Evolutionary conservation across 2,797 vertebrate genomes (phyloP).

Genomic region (Poecilia velifera): DNA sequence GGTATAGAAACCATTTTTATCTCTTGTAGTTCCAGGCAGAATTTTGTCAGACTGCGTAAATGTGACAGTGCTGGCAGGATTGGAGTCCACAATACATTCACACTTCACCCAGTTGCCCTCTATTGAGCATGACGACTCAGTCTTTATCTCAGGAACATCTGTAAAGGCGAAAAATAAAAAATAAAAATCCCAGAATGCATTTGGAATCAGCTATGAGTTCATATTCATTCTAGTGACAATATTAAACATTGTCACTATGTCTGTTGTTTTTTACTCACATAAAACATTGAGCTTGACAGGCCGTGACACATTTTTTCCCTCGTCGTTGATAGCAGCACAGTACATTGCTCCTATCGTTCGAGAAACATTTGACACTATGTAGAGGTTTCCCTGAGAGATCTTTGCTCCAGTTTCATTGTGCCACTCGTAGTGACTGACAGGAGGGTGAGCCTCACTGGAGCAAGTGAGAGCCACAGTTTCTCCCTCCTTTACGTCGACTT

Average conservation of each 20-base stretch:
- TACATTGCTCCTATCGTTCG: conserved; percentile 55
- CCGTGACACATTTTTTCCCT: conserved; percentile 55
- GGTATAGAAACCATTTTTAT: conserved; percentile 47
- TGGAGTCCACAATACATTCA: conserved; percentile 70
- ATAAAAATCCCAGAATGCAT: background rate
- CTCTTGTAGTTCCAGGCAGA: conserved; percentile 30
- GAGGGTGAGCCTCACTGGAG: conserved; percentile 69
- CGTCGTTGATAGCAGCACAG: conserved; percentile 67
- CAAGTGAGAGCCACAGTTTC: conserved; percentile 60
- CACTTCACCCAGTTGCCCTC: conserved; percentile 49
- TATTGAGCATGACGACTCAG: conserved; percentile 60
- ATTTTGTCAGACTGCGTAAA: conserved; percentile 54
- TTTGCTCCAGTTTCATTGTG: conserved; percentile 11
- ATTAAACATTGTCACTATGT: background rate
- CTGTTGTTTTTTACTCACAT: conserved; percentile 58
- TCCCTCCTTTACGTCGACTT: conserved; percentile 59
- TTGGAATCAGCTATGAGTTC: background rate
- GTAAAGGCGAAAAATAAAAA: conserved; percentile 10
- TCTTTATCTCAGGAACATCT: conserved; percentile 74
- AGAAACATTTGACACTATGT: conserved; percentile 55
- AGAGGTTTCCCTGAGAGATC: conserved; percentile 30
- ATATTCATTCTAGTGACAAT: background rate
- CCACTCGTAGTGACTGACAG: conserved; percentile 64
- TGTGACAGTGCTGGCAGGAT: conserved; percentile 56
- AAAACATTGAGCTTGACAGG: conserved; percentile 50